phyloP scores from a whole-genome alignment of 2,888 invertebrate species.

The Dendrolimus houi region DNA sequence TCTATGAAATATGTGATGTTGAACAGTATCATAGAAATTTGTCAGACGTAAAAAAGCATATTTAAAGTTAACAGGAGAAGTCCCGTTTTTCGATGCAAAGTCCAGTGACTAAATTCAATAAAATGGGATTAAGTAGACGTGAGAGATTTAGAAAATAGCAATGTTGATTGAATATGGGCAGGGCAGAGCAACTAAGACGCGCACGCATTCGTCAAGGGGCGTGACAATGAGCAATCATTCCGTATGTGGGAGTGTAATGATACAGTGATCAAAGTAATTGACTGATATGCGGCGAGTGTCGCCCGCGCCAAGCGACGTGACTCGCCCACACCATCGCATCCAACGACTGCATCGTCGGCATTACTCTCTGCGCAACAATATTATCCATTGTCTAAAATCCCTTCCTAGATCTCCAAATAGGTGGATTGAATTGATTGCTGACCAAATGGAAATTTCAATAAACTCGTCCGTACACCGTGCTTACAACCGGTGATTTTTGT shows the following conservation, averaged over 20 bases:
- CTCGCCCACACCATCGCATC: slow-evolving; percentile 14
- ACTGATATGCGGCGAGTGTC: slow-evolving; percentile 26
- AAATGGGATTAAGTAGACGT: neutral
- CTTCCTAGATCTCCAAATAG: too few species aligned
- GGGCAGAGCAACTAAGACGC: slow-evolving; percentile 8
- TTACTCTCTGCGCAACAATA: slow-evolving; percentile 2
- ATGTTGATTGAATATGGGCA: slow-evolving; percentile 1
- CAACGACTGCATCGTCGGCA: slow-evolving; percentile 16
- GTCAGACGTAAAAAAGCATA: too few species aligned
- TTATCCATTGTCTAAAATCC: too few species aligned
- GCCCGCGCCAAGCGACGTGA: slow-evolving; percentile 9
- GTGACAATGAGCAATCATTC: slow-evolving; percentile 36
- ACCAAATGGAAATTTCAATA: too few species aligned
- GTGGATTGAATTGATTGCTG: too few species aligned
- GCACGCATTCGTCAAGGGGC: slow-evolving; percentile 28
- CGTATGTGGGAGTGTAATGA: slow-evolving; percentile 32
- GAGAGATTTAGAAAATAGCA: neutral
- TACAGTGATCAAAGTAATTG: slow-evolving; percentile 37
- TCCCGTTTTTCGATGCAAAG: too few species aligned
- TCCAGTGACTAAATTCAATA: neutral
- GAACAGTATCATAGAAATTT: too few species aligned
- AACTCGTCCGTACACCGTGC: too few species aligned
- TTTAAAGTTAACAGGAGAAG: too few species aligned
- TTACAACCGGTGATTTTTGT: too few species aligned
- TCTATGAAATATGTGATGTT: too few species aligned